Conservation (phyloP, 2,797 vertebrate genomes). For the Alosa sapidissima region DNA sequence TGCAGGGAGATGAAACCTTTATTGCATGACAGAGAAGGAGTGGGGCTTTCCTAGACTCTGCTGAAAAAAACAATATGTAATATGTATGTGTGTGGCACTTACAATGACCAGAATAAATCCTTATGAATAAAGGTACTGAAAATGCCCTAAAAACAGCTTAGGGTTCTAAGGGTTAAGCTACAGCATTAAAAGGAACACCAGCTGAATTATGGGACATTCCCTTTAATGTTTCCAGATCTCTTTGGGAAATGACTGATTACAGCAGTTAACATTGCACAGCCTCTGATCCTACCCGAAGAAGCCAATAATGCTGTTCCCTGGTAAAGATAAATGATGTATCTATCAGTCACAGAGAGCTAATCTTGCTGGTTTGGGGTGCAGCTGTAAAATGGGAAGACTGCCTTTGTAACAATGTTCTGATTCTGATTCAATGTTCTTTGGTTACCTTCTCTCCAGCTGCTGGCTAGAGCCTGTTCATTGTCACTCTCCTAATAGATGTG, state of each 20-base stretch:
- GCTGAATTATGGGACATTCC: background rate
- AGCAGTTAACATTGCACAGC: background rate
- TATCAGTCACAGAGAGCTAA: background rate
- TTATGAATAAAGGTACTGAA: no score
- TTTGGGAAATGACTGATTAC: background rate
- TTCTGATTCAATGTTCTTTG: background rate
- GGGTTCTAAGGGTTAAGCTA: no score
- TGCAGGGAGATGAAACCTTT: no score
- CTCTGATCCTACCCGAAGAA: background rate
- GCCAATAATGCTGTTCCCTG: background rate
- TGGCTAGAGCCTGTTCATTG: no score
- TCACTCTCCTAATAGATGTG: no score
- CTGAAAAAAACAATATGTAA: no score
- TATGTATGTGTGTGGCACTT: no score
- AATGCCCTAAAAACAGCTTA: no score
- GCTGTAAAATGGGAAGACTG: background rate
- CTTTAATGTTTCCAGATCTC: background rate
- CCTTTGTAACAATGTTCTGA: background rate
- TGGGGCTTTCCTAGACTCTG: no score
- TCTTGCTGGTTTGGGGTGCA: background rate
- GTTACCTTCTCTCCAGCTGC: background rate
- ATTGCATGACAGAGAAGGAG: no score
- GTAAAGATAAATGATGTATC: slow-evolving; percentile 1
- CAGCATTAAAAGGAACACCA: background rate
- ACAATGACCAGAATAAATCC: no score